These are phyloP conservation scores for Thalpophila matura DNA, from an alignment of 2,888 invertebrate genomes.

Conservation along the genomic window DNA sequence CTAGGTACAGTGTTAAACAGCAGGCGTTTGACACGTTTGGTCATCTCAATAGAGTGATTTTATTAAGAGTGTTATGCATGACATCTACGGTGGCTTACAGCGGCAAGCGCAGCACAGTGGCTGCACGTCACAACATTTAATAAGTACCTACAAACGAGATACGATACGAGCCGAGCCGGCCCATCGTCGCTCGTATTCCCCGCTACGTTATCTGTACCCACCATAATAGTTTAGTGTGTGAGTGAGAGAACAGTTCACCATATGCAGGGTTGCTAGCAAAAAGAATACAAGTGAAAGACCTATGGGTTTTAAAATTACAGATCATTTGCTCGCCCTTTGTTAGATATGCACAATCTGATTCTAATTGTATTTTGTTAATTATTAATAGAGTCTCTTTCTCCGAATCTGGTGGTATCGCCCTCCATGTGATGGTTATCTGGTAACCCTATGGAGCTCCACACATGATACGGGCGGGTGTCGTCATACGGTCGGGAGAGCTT, in stretches of 20 bases:
- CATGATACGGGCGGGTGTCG: slow-evolving; percentile 73
- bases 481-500: slow-evolving; percentile 72
- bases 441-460: slow-evolving; percentile 45
- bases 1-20: too few relatives aligned
- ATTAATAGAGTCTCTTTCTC: slow-evolving; percentile 35
- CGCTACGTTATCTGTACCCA: slow-evolving; percentile 58
- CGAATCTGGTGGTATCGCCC: slow-evolving; percentile 49
- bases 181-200: slow-evolving; percentile 61
- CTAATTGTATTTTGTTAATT: slow-evolving; percentile 20
- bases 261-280: slow-evolving; percentile 45
- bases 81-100: slow-evolving; percentile 19
- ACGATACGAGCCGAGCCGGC: slow-evolving; percentile 44
- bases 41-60: too few relatives aligned
- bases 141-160: slow-evolving; percentile 66
- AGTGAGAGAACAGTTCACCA: slow-evolving; percentile 68
- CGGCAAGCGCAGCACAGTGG: slow-evolving; percentile 1
- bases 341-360: slow-evolving; percentile 2
- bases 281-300: neutral
- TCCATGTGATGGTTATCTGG: slow-evolving; percentile 51
- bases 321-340: too few relatives aligned
- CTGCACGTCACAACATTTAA: slow-evolving; percentile 66
- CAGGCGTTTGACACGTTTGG: too few relatives aligned
- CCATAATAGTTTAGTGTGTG: slow-evolving; percentile 62
- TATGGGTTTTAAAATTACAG: neutral
- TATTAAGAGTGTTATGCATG: too few relatives aligned